Evolutionary conservation across 1,140 invertebrate species (phyloP), one percentile per base, ranked within the genome.

Genomic region (Tetragonula clypearis): DNA sequence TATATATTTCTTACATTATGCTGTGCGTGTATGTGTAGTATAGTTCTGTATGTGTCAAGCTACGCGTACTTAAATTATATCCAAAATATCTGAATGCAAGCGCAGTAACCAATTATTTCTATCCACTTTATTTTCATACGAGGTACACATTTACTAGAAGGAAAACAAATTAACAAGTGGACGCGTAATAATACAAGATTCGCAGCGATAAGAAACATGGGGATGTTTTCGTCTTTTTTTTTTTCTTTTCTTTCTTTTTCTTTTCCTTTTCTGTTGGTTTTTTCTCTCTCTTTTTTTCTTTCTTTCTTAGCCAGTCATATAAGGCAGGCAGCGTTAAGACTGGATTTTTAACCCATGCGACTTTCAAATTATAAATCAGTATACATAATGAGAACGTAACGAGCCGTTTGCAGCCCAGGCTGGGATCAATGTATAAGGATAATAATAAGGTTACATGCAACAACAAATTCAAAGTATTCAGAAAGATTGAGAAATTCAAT

Each of bases 331-430:
- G 83, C 90, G 86, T 90, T 88, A 85, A 85, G 88, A 89, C 92
- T 93, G 93, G 91, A 93, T 93, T 93, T 86, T 69, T 86, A 92
- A 93, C 92, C 91, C 92, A 93, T 93, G 92, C 92, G 92, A 93
- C 73, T 92, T 87, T 86, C 85, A 88, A 92, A 77, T 87, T 71
- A 87, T 71, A 89, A 77, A 83, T 89, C 62, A 75, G 62, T 78
- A 65, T 78, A 86, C 66, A 83, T 58, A 86, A 86, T 75, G 60
- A 87, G 60, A 88, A 68, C 74, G 74, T 85, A 87, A 85, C 75
- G 88, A 90, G 80, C 86, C 78, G 74, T 75, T 79, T 86, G 86
- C 88, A 90, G 88, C 89, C 71, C 86, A 90, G 86, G 88, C 88
- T 90, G 86, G 89, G 88, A 90, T 84, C 56, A 1, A 74, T 90